Evolutionary conservation across 2,888 invertebrate species (phyloP).

Genomic region (Eupithecia subumbrata): DNA sequence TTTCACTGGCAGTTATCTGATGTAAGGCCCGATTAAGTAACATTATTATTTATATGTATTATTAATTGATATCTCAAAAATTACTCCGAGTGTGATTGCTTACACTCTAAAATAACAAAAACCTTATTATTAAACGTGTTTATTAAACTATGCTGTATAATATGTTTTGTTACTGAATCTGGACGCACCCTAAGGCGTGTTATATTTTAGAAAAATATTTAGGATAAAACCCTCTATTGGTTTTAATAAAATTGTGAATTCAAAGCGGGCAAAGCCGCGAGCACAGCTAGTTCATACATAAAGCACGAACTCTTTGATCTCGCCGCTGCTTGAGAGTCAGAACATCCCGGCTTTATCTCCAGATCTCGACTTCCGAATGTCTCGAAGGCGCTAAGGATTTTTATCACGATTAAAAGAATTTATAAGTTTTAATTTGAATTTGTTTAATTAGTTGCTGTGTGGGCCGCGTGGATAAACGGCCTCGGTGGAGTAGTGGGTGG

Average conservation of each 20-base stretch:
- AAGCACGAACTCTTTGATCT: conserved; percentile 12
- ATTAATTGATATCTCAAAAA: no score
- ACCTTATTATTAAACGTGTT: no score
- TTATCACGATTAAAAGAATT: conserved; percentile 34
- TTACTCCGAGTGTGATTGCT: no score
- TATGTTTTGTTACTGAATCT: no score
- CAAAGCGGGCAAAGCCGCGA: background rate
- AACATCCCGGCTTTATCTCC: conserved; percentile 33
- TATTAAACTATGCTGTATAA: no score
- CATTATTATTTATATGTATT: no score
- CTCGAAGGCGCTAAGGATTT: conserved; percentile 41
- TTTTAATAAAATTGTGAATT: background rate
- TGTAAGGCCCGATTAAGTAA: no score
- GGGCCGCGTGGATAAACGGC: background rate
- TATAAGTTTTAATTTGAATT: conserved; percentile 23
- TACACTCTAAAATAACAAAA: no score
- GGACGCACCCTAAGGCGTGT: no score
- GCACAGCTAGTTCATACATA: conserved; percentile 10
- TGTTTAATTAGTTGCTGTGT: conserved; percentile 26
- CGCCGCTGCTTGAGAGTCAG: background rate
- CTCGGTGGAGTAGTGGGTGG: background rate
- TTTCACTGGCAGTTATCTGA: no score
- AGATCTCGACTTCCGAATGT: conserved; percentile 44
- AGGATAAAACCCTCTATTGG: background rate
- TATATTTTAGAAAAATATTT: background rate